Evolutionary conservation across 1,140 invertebrate species (phyloP).

Genomic region (Mylabris phalerata): DNA sequence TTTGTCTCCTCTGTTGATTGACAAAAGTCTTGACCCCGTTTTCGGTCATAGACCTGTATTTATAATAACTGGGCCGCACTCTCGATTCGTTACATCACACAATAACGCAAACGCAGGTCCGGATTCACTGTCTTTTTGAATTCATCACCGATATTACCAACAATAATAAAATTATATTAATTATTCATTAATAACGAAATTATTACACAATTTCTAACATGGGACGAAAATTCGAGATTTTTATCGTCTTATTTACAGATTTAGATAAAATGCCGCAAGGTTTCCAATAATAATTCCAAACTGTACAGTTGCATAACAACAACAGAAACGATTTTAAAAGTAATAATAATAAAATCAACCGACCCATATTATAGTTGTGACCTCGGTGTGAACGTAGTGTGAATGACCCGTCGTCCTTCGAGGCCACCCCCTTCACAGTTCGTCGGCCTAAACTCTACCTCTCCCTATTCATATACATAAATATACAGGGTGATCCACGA

Average conservation of each 20-base stretch:
- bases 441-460: too few relatives aligned
- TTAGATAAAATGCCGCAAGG: slow-evolving; percentile 1
- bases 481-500: not conserved
- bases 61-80: slow-evolving; percentile 22
- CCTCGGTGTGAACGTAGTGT: slow-evolving; percentile 11
- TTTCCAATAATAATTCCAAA: slow-evolving; percentile 6
- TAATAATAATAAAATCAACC: not conserved
- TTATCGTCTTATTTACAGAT: too few relatives aligned
- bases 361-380: slow-evolving; percentile 17
- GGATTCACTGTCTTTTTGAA: not conserved
- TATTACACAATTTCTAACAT: too few relatives aligned
- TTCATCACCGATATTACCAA: too few relatives aligned
- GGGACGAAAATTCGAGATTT: too few relatives aligned
- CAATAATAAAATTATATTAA: too few relatives aligned
- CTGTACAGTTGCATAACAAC: slow-evolving; percentile 9
- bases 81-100: slow-evolving; percentile 29
- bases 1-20: not conserved
- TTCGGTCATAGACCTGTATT: slow-evolving; percentile 12
- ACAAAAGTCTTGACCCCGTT: slow-evolving; percentile 12
- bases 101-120: slow-evolving; percentile 22
- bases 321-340: too few relatives aligned
- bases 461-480: too few relatives aligned
- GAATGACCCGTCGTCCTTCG: slow-evolving; percentile 20
- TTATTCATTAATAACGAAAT: too few relatives aligned
- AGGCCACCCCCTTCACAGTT: slow-evolving; percentile 1